Conservation (phyloP, 2,797 vertebrate genomes). For the Moxostoma hubbsi region DNA sequence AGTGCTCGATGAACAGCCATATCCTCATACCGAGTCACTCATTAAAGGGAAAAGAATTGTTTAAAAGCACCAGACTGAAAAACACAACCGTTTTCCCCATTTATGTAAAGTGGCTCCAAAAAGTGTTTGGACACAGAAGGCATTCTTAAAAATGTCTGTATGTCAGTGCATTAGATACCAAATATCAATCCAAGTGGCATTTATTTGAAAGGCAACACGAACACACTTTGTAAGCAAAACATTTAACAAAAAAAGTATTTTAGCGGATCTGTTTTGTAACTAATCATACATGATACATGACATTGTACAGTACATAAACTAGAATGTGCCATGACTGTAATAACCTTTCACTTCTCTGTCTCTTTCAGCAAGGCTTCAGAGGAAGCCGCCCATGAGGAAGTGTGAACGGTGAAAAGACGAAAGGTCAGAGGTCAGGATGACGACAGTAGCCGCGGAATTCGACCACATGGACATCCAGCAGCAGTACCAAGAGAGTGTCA, state of each 20-base stretch:
- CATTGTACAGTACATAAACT: not conserved
- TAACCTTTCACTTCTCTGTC: slow-evolving; percentile 31
- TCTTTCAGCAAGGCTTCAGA: slow-evolving; percentile 71
- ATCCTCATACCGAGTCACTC: not conserved
- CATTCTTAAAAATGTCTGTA: too few relatives aligned
- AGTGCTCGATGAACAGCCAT: not conserved
- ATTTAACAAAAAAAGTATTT: too few relatives aligned
- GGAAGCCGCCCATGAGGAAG: slow-evolving; percentile 83
- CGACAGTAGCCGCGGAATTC: slow-evolving; percentile 89
- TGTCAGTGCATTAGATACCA: too few relatives aligned
- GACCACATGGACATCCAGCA: slow-evolving; percentile 96
- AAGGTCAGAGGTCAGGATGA: slow-evolving; percentile 84
- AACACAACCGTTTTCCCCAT: not conserved
- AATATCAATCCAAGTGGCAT: too few relatives aligned
- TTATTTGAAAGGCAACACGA: too few relatives aligned
- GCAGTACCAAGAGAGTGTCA: slow-evolving; percentile 90
- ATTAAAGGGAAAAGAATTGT: not conserved
- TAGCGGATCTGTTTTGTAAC: not conserved
- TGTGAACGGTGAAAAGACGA: slow-evolving; percentile 68
- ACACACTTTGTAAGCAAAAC: too few relatives aligned
- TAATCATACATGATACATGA: not conserved
- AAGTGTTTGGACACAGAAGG: too few relatives aligned
- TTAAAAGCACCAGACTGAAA: not conserved
- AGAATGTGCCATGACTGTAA: not conserved
- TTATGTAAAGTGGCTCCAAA: too few relatives aligned